Evolutionary conservation across 2,888 invertebrate genomes (phyloP).

Genomic region (Lymantria monacha): DNA sequence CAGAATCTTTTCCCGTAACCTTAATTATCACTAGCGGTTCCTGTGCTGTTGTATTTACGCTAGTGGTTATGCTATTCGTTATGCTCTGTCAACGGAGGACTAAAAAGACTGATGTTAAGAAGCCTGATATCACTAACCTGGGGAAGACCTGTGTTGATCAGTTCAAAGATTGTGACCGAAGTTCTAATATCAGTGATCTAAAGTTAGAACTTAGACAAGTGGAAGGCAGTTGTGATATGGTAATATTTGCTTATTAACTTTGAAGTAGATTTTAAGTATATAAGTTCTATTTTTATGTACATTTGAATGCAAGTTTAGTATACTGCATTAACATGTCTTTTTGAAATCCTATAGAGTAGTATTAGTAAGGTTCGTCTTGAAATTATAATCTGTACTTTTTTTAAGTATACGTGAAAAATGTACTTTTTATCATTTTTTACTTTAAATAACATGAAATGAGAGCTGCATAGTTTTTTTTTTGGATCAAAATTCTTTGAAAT

Average conservation of each 20-base stretch:
- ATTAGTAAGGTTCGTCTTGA: no score
- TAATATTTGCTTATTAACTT: constrained; percentile 50
- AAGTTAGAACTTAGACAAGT: constrained; percentile 94
- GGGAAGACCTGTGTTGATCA: constrained; percentile 59
- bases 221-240: constrained; percentile 89
- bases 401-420: no score
- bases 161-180: constrained; percentile 90
- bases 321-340: no score
- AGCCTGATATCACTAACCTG: constrained; percentile 77
- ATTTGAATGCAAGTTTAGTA: no score
- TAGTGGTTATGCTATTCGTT: constrained; percentile 90
- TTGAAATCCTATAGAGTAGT: no score
- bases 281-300: no score
- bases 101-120: constrained; percentile 78
- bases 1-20: constrained; percentile 88
- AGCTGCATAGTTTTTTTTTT: no score
- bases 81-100: constrained; percentile 86
- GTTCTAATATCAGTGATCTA: constrained; percentile 94
- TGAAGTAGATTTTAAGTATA: no score
- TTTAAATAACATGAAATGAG: no score
- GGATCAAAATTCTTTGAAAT: no score
- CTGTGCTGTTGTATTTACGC: constrained; percentile 88
- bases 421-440: no score
- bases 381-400: no score
- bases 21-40: constrained; percentile 89